Evolutionary conservation across 2,888 invertebrate species (phyloP), one percentile per base, ranked within the genome.

Genomic region (Hipparchia sbordonii): DNA sequence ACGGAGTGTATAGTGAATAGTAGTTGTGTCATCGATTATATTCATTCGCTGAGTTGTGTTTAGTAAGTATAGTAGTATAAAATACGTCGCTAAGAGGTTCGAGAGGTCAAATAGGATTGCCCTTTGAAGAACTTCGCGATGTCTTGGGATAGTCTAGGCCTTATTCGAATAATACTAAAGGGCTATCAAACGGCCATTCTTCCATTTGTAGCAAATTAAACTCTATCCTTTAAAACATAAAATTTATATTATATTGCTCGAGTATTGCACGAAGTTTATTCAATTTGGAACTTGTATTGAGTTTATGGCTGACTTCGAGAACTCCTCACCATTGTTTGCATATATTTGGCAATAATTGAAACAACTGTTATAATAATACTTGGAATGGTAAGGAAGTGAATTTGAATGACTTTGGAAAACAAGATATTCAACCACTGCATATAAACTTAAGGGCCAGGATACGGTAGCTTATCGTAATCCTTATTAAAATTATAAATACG

Each of bases 121-220:
- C 13, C 62, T 13, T 8, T 13, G 62, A 62, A n/a, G 82, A 77
- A 80, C 79, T 82, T 82, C 80, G 78, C 81, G 81, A 85, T 84
- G 85, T 87, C 85, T 87, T 83, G 79, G 80, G 82, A 83, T 81
- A 81, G 75, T 67, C 78, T 81, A 82, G 79, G 81, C 81, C 82
- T 82, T 81, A 80, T 78, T 60, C 39, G 33, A 39, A 60, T 60
- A 60, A 60, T 60, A 23, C 39, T 39, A 39, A 60, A 60, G 39
- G 59, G 10, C 59, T 60, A 33, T 60, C 10, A 60, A 60, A 60
- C 59, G 59, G 23, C 39, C 59, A 2, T 39, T 39, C 2, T 6
- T 33, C 33, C 3, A 4, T 33, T 0, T 13, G 33, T 23, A 60
- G 5, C 12, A 60, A 39, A 33, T 33, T 39, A 6, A 23, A 10